A percentile compares a stretch with the other conserved stretches of the same genome.
Evolutionary conservation across 2,888 invertebrate species (phyloP).

Genomic region (Dasysyrphus albostriatus): DNA sequence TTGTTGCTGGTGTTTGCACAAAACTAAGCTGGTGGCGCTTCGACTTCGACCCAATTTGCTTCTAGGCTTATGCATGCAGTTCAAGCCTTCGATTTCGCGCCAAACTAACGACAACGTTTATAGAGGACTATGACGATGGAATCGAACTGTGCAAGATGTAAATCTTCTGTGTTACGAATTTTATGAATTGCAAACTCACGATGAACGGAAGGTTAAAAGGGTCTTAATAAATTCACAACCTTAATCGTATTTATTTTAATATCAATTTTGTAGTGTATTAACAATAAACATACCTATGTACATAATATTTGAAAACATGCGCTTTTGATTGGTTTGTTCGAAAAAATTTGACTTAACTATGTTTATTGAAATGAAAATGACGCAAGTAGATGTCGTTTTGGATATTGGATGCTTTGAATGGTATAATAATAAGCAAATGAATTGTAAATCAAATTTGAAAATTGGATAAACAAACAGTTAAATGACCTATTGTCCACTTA

Average conservation of each 20-base stretch:
- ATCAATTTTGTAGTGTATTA: not conserved
- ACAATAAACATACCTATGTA: not conserved
- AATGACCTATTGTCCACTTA: not conserved
- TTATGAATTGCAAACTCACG: constrained; percentile 52
- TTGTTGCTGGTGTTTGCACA: not conserved
- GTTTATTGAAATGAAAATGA: not conserved
- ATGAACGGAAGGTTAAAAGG: constrained; percentile 69
- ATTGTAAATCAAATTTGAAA: not conserved
- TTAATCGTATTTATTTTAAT: constrained; percentile 9
- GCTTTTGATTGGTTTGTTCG: not conserved
- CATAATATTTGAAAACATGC: constrained; percentile 11
- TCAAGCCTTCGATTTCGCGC: constrained; percentile 30
- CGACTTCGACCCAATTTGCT: constrained; percentile 59
- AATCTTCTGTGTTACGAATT: constrained; percentile 49
- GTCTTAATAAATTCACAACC: constrained; percentile 60
- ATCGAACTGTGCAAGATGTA: constrained; percentile 55
- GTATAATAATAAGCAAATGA: not conserved
- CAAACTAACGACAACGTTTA: not conserved
- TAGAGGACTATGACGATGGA: not conserved
- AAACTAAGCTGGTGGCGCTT: constrained; percentile 56
- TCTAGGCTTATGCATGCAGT: constrained; percentile 32
- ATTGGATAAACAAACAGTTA: not conserved
- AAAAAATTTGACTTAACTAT: not conserved
- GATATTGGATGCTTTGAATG: not conserved
- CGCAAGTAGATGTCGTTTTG: not conserved